Evolutionary conservation across 2,888 invertebrate genomes (phyloP).

Genomic region (Tholera decimalis): DNA sequence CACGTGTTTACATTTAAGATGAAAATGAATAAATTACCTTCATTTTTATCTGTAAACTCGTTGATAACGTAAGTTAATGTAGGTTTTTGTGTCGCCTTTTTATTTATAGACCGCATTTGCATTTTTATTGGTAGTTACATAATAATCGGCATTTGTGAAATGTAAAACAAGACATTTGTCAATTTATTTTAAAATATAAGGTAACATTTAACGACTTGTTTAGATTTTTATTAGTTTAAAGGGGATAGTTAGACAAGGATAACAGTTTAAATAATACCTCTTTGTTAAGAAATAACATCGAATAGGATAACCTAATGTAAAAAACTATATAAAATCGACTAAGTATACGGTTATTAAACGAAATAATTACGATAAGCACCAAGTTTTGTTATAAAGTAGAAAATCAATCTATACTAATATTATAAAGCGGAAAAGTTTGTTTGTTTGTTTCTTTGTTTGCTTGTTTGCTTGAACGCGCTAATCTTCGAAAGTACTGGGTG

Average conservation of each 20-base stretch:
- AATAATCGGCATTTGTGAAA: constrained; percentile 32
- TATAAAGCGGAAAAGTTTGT: too few relatives aligned
- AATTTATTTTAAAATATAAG: constrained; percentile 22
- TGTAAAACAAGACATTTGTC: constrained; percentile 17
- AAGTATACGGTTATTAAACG: too few relatives aligned
- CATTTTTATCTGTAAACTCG: constrained; percentile 39
- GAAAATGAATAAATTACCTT: constrained; percentile 34
- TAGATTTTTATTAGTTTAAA: background rate
- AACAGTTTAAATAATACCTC: too few relatives aligned
- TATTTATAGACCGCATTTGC: constrained; percentile 54
- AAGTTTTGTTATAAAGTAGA: background rate
- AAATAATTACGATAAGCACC: too few relatives aligned
- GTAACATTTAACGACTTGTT: background rate
- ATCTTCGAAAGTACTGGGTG: too few relatives aligned
- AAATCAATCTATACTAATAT: constrained; percentile 6
- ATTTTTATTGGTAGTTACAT: constrained; percentile 62
- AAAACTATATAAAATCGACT: too few relatives aligned
- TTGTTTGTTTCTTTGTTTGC: too few relatives aligned
- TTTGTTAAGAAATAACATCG: too few relatives aligned
- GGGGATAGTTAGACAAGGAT: too few relatives aligned
- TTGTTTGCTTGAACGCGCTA: too few relatives aligned
- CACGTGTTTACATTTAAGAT: constrained; percentile 31
- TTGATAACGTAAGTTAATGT: constrained; percentile 46
- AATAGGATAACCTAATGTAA: too few relatives aligned
- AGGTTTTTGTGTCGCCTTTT: constrained; percentile 54